These are phyloP conservation scores for Tenthredo amoena DNA, from an alignment of 2,888 invertebrate genomes.

Conservation along the genomic window DNA sequence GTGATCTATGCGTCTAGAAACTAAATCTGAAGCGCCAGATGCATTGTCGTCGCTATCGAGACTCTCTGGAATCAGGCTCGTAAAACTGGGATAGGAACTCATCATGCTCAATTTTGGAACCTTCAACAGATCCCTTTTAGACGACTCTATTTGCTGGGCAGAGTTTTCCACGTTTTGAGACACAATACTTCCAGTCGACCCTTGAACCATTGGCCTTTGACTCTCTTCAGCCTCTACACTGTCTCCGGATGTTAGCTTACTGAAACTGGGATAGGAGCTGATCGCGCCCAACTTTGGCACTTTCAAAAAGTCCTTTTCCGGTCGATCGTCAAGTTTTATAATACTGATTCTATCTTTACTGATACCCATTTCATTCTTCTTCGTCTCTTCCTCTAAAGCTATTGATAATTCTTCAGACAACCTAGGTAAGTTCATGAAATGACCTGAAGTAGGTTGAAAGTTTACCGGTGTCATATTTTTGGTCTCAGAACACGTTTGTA, in stretches of 20 bases:
- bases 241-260: conserved; percentile 61
- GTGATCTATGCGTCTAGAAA: neutral
- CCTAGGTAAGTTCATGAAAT: conserved; percentile 3
- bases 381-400: conserved; percentile 2
- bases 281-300: conserved; percentile 67
- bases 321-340: conserved; percentile 26
- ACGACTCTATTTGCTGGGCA: neutral
- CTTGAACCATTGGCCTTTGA: neutral
- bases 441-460: neutral
- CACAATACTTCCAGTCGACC: neutral
- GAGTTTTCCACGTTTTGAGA: neutral
- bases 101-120: conserved; percentile 52
- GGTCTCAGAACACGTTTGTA: neutral
- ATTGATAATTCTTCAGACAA: conserved; percentile 51
- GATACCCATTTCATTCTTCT: conserved; percentile 12
- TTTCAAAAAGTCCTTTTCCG: conserved; percentile 57
- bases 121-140: conserved; percentile 21
- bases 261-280: conserved; percentile 66
- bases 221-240: conserved; percentile 55
- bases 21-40: neutral
- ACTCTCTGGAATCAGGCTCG: conserved; percentile 40
- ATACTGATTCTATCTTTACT: neutral
- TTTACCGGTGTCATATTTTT: neutral
- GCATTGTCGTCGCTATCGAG: conserved; percentile 44
- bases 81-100: conserved; percentile 53